Base-by-base conservation (phyloP, 1,140 invertebrate genomes). In the Drosophila funebris region DNA sequence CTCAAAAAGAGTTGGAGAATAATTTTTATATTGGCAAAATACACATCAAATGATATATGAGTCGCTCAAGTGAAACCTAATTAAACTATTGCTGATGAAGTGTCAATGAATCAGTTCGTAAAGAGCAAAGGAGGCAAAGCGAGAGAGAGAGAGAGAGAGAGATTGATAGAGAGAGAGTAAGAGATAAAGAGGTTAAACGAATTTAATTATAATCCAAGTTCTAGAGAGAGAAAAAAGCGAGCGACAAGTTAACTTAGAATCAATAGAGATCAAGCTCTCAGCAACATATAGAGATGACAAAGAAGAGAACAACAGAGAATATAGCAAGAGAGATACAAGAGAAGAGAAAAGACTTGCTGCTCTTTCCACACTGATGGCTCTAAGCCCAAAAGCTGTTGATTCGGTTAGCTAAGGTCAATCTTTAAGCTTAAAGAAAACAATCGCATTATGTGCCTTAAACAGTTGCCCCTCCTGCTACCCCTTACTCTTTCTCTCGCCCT, bases 1-100 rank as follows among this genome's bases (percentile, higher is more conserved):
- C 24, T 14, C n/a, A 7, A 9, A 66, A 63, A 63, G 53, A 48
- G 22, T 22, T 64, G 52, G 18, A 18, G 56, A 71, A 64, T 71
- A 37, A 63, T 71, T 71, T 63, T 64, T 39, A 44, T 57, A 70
- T 63, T 70, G 67, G 22, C 18, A 31, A 53, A 46, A 14, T 8
- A 39, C 24, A 57, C 43, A 43, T 61, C 36, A 52, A 33, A 62
- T 69, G 67, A 69, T 53, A 63, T 62, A 69, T 52, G 57, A 54
- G 39, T 13, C 24, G 37, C 39, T 53, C 63, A 56, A 70, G 29
- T 39, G 60, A 69, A 69, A 44, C 58, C 57, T 33, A 63, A 70
- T 64, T 63, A 63, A 70, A 56, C 24, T 63, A 46, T 44, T 37
- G 31, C 11, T 36, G 39, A 29, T 9, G 11, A 27, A 16, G n/a